These are phyloP conservation scores for Desmodus rotundus DNA, from an alignment of 2,113 vertebrate species.

Conservation along the genomic window DNA sequence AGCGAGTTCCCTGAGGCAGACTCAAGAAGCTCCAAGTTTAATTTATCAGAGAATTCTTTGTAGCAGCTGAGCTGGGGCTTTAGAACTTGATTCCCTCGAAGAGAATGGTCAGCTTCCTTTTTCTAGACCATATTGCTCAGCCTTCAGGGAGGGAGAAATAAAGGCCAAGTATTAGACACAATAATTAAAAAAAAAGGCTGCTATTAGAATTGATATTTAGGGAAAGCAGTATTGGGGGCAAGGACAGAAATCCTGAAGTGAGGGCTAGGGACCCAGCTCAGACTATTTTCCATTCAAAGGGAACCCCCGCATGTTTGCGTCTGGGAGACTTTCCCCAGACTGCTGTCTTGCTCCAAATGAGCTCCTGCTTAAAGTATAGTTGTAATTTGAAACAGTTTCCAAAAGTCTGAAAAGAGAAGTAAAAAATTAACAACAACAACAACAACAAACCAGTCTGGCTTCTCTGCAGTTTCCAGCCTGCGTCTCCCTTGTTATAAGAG, in stretches of 20 bases:
- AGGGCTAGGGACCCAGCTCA: background rate
- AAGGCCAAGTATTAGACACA: background rate
- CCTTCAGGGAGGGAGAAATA: background rate
- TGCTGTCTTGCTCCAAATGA: background rate
- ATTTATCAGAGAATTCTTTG: background rate
- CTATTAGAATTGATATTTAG: background rate
- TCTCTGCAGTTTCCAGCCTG: conserved; percentile 22
- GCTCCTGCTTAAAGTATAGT: background rate
- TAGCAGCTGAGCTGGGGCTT: background rate
- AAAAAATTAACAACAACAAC: background rate
- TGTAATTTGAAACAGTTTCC: conserved; percentile 29
- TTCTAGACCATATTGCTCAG: background rate
- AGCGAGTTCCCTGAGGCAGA: background rate
- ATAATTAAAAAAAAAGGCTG: background rate
- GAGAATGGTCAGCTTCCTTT: background rate
- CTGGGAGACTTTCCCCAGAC: background rate
- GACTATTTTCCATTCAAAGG: background rate
- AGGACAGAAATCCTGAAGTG: background rate
- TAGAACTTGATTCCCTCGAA: conserved; percentile 7
- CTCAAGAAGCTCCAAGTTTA: background rate
- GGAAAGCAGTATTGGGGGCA: background rate
- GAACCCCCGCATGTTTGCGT: background rate
- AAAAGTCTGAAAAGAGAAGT: conserved; percentile 17
- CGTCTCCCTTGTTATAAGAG: conserved; percentile 20
- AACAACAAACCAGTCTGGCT: background rate